Percentiles rank a stretch among this genome's conserved stretches.
Evolutionary conservation across 2,888 invertebrate genomes (phyloP).

Genomic region (Catocala nupta): DNA sequence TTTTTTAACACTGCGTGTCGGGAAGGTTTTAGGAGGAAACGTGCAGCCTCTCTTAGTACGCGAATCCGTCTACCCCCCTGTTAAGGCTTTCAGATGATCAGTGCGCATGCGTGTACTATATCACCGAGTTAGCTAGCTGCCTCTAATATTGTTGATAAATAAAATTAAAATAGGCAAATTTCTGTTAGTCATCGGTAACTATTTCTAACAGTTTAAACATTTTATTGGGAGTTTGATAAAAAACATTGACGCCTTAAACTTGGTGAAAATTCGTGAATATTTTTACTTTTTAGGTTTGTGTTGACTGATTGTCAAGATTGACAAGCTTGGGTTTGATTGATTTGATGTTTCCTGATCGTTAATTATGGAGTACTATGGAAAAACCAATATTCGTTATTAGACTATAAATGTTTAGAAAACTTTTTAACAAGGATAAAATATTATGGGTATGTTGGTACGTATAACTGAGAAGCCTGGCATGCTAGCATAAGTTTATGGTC

Average conservation of each 20-base stretch:
- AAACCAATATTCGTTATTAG: neutral
- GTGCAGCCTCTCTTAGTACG: conserved; percentile 41
- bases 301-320: neutral
- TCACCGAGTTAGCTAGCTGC: conserved; percentile 8
- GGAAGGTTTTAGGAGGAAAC: conserved; percentile 33
- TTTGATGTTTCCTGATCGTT: conserved; percentile 7
- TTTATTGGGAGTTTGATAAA: too few species aligned
- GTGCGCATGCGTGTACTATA: conserved; percentile 47
- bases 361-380: conserved; percentile 3
- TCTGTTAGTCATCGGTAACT: neutral
- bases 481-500: too few species aligned
- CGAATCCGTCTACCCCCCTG: conserved; percentile 50
- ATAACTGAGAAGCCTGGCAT: too few species aligned
- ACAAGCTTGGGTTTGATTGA: conserved; percentile 11
- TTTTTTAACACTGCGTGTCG: conserved; percentile 47
- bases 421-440: neutral
- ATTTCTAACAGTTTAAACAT: too few species aligned
- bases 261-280: too few species aligned
- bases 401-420: neutral
- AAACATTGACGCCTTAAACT: too few species aligned
- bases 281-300: too few species aligned
- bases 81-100: conserved; percentile 20
- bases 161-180: conserved; percentile 1
- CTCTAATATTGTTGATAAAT: conserved; percentile 22
- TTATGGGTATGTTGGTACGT: neutral